These are phyloP conservation scores for Sceloporus undulatus DNA, from an alignment of 2,113 vertebrate species.

Conservation along the genomic window DNA sequence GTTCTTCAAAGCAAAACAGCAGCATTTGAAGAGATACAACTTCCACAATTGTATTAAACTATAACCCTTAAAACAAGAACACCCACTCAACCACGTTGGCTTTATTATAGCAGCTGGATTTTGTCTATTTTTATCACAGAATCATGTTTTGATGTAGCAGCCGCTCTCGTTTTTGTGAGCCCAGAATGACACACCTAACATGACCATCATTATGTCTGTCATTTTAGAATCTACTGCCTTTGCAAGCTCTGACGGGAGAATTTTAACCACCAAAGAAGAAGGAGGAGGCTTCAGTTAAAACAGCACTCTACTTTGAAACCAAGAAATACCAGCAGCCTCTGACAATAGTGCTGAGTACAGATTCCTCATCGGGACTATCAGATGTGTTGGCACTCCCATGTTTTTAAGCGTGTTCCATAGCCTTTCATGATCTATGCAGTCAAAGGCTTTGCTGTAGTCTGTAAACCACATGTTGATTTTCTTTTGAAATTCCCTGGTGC, in stretches of 20 bases:
- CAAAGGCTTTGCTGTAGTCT: too few species aligned
- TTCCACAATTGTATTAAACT: not conserved
- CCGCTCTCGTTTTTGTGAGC: slow-evolving; percentile 11
- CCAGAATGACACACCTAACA: not conserved
- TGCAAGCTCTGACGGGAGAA: not conserved
- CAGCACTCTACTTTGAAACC: not conserved
- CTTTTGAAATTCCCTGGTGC: too few species aligned
- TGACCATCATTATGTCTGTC: slow-evolving; percentile 27
- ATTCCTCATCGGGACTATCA: too few species aligned
- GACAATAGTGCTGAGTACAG: not conserved
- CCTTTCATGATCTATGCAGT: too few species aligned
- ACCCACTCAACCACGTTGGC: not conserved
- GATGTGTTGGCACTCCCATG: too few species aligned
- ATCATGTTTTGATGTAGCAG: slow-evolving; percentile 18
- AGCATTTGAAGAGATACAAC: slow-evolving; percentile 9
- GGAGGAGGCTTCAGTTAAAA: not conserved
- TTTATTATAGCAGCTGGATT: slow-evolving; percentile 25
- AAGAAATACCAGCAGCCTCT: not conserved
- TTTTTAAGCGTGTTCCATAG: too few species aligned
- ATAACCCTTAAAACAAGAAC: slow-evolving; percentile 8
- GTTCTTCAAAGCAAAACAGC: not conserved
- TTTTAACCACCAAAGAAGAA: not conserved
- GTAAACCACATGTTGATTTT: too few species aligned
- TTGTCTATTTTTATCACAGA: slow-evolving; percentile 30
- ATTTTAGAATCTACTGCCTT: slow-evolving; percentile 15